Conservation (phyloP, 1,140 invertebrate genomes). For the Sipha flava region DNA sequence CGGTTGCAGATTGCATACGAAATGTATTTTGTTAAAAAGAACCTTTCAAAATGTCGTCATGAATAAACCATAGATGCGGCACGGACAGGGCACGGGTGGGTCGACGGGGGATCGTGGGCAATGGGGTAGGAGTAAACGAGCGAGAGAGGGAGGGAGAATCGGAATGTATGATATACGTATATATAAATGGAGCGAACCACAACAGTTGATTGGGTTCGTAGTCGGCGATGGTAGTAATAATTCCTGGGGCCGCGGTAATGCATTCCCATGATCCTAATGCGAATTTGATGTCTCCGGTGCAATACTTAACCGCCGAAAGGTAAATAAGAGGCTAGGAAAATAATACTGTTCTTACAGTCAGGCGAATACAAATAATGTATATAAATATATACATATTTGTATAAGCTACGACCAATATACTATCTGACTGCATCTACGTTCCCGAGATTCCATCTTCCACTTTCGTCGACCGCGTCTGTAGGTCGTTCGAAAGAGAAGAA, state of each 20-base stretch:
- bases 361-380: too few species aligned
- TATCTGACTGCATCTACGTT: too few species aligned
- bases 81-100: background rate
- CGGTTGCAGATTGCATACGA: conserved; percentile 19
- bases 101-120: background rate
- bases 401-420: too few species aligned
- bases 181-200: background rate
- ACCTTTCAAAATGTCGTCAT: conserved; percentile 28
- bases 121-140: too few species aligned
- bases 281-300: conserved; percentile 5
- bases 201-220: background rate
- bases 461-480: too few species aligned
- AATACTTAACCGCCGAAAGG: background rate
- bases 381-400: too few species aligned
- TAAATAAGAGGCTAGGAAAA: background rate
- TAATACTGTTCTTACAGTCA: too few species aligned
- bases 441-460: too few species aligned
- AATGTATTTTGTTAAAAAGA: conserved; percentile 29
- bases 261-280: background rate
- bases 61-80: conserved; percentile 21
- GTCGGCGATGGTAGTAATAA: background rate
- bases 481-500: too few species aligned
- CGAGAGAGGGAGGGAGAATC: background rate
- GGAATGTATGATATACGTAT: background rate
- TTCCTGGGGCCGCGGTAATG: background rate